These are phyloP conservation scores for Laticauda laticaudata DNA, from an alignment of 2,113 vertebrate genomes.

Conservation along the genomic window DNA sequence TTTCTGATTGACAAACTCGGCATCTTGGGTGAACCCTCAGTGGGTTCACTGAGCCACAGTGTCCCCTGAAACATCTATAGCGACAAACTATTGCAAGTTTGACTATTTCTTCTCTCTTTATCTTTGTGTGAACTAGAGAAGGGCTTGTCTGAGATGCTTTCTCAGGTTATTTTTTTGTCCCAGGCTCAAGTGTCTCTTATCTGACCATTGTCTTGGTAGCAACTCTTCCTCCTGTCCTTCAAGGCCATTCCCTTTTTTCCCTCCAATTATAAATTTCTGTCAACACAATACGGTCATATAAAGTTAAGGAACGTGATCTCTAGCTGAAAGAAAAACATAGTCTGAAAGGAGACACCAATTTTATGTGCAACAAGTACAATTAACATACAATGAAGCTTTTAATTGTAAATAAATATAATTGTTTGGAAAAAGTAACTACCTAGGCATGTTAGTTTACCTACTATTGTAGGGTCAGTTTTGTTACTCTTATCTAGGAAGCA, in stretches of 20 bases:
- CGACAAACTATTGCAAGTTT: background rate
- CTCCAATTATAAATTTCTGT: background rate
- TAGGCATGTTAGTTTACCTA: background rate
- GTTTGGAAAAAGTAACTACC: background rate
- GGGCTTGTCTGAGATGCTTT: background rate
- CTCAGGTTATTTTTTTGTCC: background rate
- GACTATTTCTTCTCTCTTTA: background rate
- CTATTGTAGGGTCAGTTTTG: too few relatives aligned
- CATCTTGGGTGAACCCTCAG: too few relatives aligned
- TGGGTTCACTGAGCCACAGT: too few relatives aligned
- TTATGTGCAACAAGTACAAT: background rate
- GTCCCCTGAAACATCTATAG: background rate
- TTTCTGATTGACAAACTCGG: too few relatives aligned
- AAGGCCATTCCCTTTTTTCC: background rate
- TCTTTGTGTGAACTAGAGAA: background rate
- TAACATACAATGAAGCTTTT: background rate
- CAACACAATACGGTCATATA: background rate
- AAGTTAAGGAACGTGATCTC: background rate
- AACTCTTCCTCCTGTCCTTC: background rate
- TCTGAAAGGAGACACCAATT: background rate
- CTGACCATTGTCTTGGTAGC: background rate
- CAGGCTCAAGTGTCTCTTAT: background rate
- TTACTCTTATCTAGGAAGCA: background rate
- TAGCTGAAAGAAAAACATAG: background rate
- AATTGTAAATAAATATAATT: background rate